Conservation (phyloP, 2,113 vertebrate genomes). For the Siphamia tubifer region DNA sequence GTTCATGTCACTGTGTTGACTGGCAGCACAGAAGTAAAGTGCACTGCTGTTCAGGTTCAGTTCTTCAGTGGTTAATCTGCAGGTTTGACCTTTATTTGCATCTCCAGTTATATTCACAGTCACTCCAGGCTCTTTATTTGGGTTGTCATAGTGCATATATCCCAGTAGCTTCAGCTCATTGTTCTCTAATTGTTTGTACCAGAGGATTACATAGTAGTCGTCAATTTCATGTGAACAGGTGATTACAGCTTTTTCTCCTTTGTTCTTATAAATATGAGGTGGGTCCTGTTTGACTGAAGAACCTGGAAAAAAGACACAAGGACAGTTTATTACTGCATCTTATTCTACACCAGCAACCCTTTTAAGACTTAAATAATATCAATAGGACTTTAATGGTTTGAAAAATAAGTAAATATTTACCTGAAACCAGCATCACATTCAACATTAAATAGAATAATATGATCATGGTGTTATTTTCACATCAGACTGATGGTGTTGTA, state of each 20-base stretch:
- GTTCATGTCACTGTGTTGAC: background rate
- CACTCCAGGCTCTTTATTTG: background rate
- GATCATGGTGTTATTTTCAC: background rate
- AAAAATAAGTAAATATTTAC: background rate
- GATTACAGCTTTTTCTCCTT: background rate
- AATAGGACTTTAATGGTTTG: background rate
- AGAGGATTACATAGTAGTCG: slow-evolving; percentile 24
- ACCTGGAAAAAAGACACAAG: slow-evolving; percentile 8
- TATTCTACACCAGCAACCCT: too few species aligned
- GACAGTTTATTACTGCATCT: too few species aligned
- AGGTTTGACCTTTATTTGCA: background rate
- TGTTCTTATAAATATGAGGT: background rate
- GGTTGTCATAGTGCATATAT: rapidly evolving
- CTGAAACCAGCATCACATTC: background rate
- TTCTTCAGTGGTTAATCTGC: slow-evolving; percentile 3
- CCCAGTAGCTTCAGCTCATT: slow-evolving; percentile 33
- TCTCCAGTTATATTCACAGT: background rate
- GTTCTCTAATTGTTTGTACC: slow-evolving; percentile 43
- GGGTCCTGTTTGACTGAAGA: slow-evolving; percentile 32
- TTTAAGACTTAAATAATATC: too few species aligned
- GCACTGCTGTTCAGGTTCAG: background rate
- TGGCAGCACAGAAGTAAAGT: slow-evolving; percentile 1
- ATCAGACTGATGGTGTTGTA: too few species aligned
- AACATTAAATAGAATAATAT: background rate
- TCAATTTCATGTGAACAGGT: slow-evolving; percentile 37